These are phyloP conservation scores for Eumaeus atala DNA, from an alignment of 1,140 invertebrate genomes.

Conservation along the genomic window DNA sequence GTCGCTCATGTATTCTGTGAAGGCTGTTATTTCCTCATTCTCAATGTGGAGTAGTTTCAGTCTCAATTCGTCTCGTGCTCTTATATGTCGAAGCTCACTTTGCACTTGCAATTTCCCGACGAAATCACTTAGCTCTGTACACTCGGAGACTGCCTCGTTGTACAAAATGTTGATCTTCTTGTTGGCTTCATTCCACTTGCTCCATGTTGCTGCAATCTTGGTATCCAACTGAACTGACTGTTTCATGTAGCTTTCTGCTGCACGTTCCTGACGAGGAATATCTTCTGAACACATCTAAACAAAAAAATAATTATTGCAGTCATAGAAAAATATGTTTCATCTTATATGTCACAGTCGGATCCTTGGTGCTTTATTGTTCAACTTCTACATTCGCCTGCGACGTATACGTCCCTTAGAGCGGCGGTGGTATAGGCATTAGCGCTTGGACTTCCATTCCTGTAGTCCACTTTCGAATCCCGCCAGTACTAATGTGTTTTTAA, in stretches of 20 bases:
- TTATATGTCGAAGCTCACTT: conserved; percentile 35
- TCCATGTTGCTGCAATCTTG: conserved; percentile 38
- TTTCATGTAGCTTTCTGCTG: conserved; percentile 48
- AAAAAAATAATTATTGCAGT: conserved; percentile 6
- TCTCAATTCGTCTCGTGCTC: conserved; percentile 40
- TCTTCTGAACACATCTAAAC: conserved; percentile 56
- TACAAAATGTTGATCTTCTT: conserved; percentile 35
- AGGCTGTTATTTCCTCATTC: conserved; percentile 51
- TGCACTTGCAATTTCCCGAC: conserved; percentile 40
- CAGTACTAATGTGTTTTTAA: too few relatives aligned
- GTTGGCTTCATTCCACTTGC: conserved; percentile 43
- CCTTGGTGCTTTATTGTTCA: too few relatives aligned
- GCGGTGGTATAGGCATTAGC: too few relatives aligned
- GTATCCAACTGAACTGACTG: conserved; percentile 42
- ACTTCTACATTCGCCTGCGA: too few relatives aligned
- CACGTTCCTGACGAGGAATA: conserved; percentile 55
- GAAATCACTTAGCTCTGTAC: conserved; percentile 42
- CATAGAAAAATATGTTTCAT: too few relatives aligned
- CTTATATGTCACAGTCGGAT: too few relatives aligned
- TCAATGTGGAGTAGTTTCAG: conserved; percentile 45
- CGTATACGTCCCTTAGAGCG: too few relatives aligned
- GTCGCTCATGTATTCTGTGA: conserved; percentile 55
- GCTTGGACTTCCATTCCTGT: too few relatives aligned
- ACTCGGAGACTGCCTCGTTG: conserved; percentile 37
- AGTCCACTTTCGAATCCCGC: too few relatives aligned